Evolutionary conservation across 2,797 vertebrate species (phyloP).

Genomic region (Prionace glauca): DNA sequence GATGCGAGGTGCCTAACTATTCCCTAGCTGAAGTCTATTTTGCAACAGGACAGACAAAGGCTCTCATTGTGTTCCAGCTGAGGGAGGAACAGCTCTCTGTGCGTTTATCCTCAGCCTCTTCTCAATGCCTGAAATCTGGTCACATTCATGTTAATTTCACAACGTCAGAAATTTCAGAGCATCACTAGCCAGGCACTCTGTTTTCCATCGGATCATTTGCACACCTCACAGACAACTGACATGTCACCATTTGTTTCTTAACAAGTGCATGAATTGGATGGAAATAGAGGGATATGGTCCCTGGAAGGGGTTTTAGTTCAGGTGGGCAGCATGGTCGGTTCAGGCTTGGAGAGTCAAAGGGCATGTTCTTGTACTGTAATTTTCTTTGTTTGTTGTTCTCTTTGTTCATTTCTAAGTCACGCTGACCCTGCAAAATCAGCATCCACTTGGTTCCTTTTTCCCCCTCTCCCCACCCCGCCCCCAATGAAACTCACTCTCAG

Average conservation of each 20-base stretch:
- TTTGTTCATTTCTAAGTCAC: not conserved
- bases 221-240: not conserved
- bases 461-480: too few relatives aligned
- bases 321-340: too few relatives aligned
- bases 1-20: not conserved
- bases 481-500: not conserved
- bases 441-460: too few relatives aligned
- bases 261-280: too few relatives aligned
- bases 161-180: not conserved
- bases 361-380: too few relatives aligned
- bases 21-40: not conserved
- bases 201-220: not conserved
- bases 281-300: too few relatives aligned
- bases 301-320: too few relatives aligned
- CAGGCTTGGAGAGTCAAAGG: too few relatives aligned
- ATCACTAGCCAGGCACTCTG: not conserved
- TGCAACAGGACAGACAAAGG: not conserved
- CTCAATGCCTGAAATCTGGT: not conserved
- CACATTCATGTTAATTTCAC: not conserved
- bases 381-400: too few relatives aligned
- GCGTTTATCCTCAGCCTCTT: not conserved
- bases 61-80: not conserved
- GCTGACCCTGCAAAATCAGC: not conserved
- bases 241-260: too few relatives aligned
- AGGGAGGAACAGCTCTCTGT: not conserved